Evolutionary conservation across 2,888 invertebrate species (phyloP).

Genomic region (Cacoxenus indagator): DNA sequence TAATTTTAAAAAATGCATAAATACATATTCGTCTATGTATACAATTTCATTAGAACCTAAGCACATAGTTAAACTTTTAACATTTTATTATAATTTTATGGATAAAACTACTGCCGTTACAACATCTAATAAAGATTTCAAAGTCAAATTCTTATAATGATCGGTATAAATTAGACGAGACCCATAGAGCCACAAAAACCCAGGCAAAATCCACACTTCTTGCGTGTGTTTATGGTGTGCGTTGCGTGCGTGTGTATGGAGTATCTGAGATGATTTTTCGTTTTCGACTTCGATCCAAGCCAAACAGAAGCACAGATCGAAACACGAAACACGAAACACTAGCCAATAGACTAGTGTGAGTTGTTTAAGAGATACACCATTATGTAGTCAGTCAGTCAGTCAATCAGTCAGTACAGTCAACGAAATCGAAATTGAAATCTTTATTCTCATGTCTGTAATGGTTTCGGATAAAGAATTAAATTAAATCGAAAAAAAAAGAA

Average conservation of each 20-base stretch:
- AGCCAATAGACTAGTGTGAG: conserved; percentile 2
- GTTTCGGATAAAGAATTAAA: conserved; percentile 44
- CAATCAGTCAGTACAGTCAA: too few species aligned
- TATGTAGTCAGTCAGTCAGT: neutral
- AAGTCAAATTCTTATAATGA: conserved; percentile 37
- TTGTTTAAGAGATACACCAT: neutral
- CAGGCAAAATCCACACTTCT: neutral
- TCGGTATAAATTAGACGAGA: conserved; percentile 19
- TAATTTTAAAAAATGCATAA: conserved; percentile 46
- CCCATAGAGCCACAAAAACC: neutral
- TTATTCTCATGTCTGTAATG: conserved; percentile 55
- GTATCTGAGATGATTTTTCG: neutral
- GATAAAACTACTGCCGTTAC: conserved; percentile 67
- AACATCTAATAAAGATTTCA: conserved; percentile 68
- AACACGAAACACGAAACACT: neutral
- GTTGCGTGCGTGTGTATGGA: neutral
- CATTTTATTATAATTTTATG: conserved; percentile 69
- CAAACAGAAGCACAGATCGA: neutral
- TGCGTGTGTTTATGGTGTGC: neutral
- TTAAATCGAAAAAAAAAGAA: conserved; percentile 30
- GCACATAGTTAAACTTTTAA: conserved; percentile 70
- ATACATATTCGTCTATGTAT: conserved; percentile 69
- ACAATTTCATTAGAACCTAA: conserved; percentile 68
- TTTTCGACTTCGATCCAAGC: neutral
- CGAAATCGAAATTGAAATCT: conserved; percentile 52